These are phyloP conservation scores for Brachyrhaphis roseni DNA, from an alignment of 2,797 vertebrate species.

Conservation along the genomic window DNA sequence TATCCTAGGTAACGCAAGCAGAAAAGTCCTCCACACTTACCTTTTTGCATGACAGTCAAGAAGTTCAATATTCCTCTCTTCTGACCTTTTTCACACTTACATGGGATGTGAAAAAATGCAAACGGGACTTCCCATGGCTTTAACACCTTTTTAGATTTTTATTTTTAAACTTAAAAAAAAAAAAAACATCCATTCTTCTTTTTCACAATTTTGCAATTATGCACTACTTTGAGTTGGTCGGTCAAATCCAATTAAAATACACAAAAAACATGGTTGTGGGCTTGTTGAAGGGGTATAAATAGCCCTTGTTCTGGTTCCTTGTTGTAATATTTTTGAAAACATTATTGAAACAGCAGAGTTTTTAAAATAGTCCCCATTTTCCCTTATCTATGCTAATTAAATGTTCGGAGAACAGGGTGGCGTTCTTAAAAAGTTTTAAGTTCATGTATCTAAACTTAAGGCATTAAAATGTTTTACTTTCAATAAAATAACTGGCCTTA, in stretches of 20 bases:
- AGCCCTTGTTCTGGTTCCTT: not conserved
- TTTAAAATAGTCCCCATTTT: conserved; percentile 31
- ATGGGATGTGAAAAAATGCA: not conserved
- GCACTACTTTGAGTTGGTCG: not conserved
- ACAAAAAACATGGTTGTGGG: not conserved
- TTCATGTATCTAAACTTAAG: too few species aligned
- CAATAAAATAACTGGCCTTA: too few species aligned
- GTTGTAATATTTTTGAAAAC: conserved; percentile 16
- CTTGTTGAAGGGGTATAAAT: not conserved
- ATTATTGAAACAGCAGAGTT: conserved; percentile 21
- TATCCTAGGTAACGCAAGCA: conserved; percentile 76
- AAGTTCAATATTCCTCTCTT: not conserved
- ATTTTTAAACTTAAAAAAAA: not conserved
- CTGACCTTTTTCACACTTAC: not conserved
- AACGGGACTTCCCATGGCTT: not conserved
- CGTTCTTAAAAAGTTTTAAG: too few species aligned
- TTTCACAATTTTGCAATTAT: not conserved
- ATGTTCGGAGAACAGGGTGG: not conserved
- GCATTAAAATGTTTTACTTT: too few species aligned
- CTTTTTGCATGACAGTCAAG: not conserved
- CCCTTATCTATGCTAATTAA: conserved; percentile 34
- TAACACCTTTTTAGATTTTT: not conserved
- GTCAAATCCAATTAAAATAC: not conserved
- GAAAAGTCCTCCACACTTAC: not conserved
- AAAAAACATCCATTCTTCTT: not conserved